Evolutionary conservation across 2,113 vertebrate genomes (phyloP), one percentile per base, ranked within the genome.

Genomic region (Diadophis punctatus): DNA sequence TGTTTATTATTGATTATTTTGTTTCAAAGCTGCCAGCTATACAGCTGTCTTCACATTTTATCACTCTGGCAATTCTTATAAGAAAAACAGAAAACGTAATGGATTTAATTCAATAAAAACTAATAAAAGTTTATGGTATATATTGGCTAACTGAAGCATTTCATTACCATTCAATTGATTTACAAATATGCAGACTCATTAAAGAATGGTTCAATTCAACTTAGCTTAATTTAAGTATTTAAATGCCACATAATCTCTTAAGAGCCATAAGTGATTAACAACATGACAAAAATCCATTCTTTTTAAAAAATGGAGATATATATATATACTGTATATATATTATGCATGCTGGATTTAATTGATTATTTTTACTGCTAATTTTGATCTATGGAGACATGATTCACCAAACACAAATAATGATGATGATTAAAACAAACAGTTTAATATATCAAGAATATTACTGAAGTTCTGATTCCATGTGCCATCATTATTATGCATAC

Each of bases 1-100:
- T 94, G 91, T 80, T 95, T 95, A 95, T 96, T 95, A 95, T 53
- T 46, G 91, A 94, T 94, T 91, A 95, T 95, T 93, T 94, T 95
- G 94, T 92, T 94, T 90, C 93, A 95, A 93, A 90, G 20, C 90
- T 95, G 92, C 93, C 89, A 93, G 93, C 92, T 90, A 93, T 68
- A 90, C 56, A 94, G 46, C 55, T 95, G 94, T 93, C 90, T 93
- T 60, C 80, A 92, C 94, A 94, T 91, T 87, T 95, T 92, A 95
- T 93, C 93, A 94, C 92, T 46, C 80, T 86, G 91, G 90, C 91
- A 95, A 91, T 90, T 56, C 91, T 94, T 93, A 87, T 68, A 89
- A 92, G 91, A 89, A 93, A 94, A 93, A 22, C 86, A 88, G 74
- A 91, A 58, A 89, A 89, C 58, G 91, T 91, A 88, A 88, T 92